phyloP scores from a whole-genome alignment of 2,888 invertebrate species.

The Cataglyphis albicans region DNA sequence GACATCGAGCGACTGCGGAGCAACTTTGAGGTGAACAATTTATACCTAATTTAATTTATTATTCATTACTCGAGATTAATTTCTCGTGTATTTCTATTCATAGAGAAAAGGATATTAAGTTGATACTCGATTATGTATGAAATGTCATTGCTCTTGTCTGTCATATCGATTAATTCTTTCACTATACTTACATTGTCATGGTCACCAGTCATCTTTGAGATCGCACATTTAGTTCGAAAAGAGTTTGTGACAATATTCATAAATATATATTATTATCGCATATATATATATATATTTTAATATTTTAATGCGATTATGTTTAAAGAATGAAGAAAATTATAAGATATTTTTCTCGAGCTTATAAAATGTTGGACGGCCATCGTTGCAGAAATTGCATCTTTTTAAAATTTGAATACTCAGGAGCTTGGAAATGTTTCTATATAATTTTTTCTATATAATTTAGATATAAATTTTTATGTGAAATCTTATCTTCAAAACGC shows the following conservation, averaged over 20 bases:
- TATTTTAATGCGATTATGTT: background rate
- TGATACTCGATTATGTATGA: background rate
- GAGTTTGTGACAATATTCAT: background rate
- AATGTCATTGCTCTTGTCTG: too few species aligned
- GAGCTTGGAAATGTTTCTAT: background rate
- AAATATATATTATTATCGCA: background rate
- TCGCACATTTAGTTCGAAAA: too few species aligned
- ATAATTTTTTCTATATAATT: background rate
- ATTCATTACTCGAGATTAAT: slow-evolving; percentile 1
- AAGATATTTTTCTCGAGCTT: too few species aligned
- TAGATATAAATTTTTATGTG: background rate
- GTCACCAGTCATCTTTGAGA: too few species aligned
- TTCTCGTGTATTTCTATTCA: background rate
- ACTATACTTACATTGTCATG: too few species aligned
- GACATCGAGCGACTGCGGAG: background rate
- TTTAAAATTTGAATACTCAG: background rate
- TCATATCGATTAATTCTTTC: too few species aligned
- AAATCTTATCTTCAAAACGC: background rate
- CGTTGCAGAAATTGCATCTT: background rate
- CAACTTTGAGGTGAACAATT: background rate
- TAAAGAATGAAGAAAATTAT: background rate
- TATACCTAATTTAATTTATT: background rate
- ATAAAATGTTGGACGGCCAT: background rate
- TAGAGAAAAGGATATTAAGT: background rate
- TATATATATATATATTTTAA: background rate